These are phyloP conservation scores for Mus musculus DNA, from an alignment of 2,113 vertebrate species.

Conservation along the genomic window GRCm39 chr16:55037001-55037500, in stretches of 20 bases:
- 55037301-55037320: conserved; percentile 42
- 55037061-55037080: not conserved
- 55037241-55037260: not conserved
- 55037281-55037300: conserved; percentile 16
- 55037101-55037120: not conserved
- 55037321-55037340: not conserved
- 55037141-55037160: not conserved
- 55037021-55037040: not conserved
- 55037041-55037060: conserved; percentile 49
- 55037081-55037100: not conserved
- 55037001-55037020: not conserved
- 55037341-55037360: conserved; percentile 13
- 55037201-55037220: not conserved
- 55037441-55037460: too few relatives aligned
- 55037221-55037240: not conserved
- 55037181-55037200: not conserved
- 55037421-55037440: too few relatives aligned
- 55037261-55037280: not conserved
- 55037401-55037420: conserved; percentile 10
- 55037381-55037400: conserved; percentile 18
- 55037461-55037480: too few relatives aligned
- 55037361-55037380: conserved; percentile 36
- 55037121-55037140: not conserved
- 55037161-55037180: not conserved
- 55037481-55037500: too few relatives aligned